Evolutionary conservation across 2,888 invertebrate genomes (phyloP).

Genomic region (Congeria kusceri): DNA sequence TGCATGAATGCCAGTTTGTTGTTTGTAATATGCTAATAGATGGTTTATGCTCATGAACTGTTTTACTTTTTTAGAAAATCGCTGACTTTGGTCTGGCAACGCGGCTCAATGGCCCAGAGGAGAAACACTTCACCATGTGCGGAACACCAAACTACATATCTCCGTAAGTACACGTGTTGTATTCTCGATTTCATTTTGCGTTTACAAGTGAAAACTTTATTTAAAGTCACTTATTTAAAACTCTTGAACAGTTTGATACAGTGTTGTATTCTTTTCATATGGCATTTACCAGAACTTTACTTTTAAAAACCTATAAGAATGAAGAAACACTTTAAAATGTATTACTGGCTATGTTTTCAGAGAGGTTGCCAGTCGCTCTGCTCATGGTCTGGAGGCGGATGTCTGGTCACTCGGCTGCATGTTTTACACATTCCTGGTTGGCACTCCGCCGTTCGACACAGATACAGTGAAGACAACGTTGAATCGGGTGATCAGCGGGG

Average conservation of each 20-base stretch:
- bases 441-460: constrained; percentile 97
- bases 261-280: background rate
- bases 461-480: constrained; percentile 92
- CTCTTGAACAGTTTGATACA: no score
- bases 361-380: constrained; percentile 92
- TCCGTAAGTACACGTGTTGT: constrained; percentile 89
- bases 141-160: constrained; percentile 99
- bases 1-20: no score
- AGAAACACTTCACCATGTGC: constrained; percentile 98
- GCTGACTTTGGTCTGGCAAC: constrained; percentile 98
- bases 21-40: background rate
- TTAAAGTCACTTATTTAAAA: no score
- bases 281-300: background rate
- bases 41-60: background rate
- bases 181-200: no score
- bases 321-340: background rate
- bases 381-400: constrained; percentile 96
- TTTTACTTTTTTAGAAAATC: constrained; percentile 89
- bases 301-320: background rate
- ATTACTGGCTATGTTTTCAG: constrained; percentile 68
- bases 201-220: no score
- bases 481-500: constrained; percentile 94
- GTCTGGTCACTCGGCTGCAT: constrained; percentile 99
- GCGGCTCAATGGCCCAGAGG: constrained; percentile 93
- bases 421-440: constrained; percentile 95